Evolutionary conservation across 2,888 invertebrate genomes (phyloP).

Genomic region (Caenorhabditis angaria): DNA sequence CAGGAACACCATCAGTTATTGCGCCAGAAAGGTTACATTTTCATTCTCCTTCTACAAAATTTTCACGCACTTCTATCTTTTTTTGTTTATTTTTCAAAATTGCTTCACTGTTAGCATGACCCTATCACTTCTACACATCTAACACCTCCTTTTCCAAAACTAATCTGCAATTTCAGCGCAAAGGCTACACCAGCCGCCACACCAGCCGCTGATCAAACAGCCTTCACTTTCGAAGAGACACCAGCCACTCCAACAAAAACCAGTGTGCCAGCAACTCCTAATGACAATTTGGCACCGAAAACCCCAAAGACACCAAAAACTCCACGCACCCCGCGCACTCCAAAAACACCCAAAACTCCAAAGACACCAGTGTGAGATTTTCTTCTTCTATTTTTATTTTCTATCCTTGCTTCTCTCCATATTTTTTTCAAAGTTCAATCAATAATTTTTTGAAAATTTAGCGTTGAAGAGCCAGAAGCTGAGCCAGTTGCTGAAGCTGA

Average conservation of each 20-base stretch:
- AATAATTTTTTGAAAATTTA: too few species aligned
- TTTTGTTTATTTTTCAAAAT: slow-evolving; percentile 6
- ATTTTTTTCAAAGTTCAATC: slow-evolving; percentile 14
- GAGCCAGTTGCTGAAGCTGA: slow-evolving; percentile 34
- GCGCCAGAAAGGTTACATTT: slow-evolving; percentile 23
- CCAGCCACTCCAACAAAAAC: slow-evolving; percentile 58
- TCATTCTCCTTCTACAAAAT: background rate
- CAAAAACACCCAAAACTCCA: slow-evolving; percentile 61
- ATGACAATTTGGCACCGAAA: slow-evolving; percentile 43
- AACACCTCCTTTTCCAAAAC: slow-evolving; percentile 22
- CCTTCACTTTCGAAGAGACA: slow-evolving; percentile 61
- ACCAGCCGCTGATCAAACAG: slow-evolving; percentile 48
- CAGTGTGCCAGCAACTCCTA: slow-evolving; percentile 38
- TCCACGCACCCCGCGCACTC: slow-evolving; percentile 63
- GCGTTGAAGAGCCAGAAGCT: slow-evolving; percentile 28
- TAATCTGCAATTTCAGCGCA: background rate
- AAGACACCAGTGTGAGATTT: slow-evolving; percentile 45
- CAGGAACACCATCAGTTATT: slow-evolving; percentile 47
- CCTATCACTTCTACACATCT: slow-evolving; percentile 10
- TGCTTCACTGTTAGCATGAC: background rate
- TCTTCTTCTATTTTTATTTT: slow-evolving; percentile 5
- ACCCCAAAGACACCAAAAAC: slow-evolving; percentile 61
- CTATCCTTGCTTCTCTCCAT: background rate
- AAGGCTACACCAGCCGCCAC: slow-evolving; percentile 30
- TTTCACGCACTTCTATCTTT: too few species aligned